These are phyloP conservation scores for Nerophis lumbriciformis DNA, from an alignment of 2,113 vertebrate species.

Conservation along the genomic window DNA sequence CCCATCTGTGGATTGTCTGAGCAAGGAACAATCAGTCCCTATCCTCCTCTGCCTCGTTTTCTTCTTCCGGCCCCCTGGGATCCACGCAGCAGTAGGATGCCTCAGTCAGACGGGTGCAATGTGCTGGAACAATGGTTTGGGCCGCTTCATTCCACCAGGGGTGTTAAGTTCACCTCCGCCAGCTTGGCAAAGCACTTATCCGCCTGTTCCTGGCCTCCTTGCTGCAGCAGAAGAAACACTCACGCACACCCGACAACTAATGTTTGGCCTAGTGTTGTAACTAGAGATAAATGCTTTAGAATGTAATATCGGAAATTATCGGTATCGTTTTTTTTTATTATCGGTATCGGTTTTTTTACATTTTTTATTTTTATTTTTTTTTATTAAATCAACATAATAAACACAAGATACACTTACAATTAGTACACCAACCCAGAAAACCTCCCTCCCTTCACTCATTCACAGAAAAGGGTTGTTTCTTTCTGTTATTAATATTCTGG, in stretches of 20 bases:
- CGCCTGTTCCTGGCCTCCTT: slow-evolving; percentile 42
- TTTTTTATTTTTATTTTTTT: too few relatives aligned
- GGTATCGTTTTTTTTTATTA: too few relatives aligned
- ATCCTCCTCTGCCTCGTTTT: slow-evolving; percentile 54
- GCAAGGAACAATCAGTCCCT: slow-evolving; percentile 65
- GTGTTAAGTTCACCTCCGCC: slow-evolving; percentile 62
- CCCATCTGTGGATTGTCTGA: slow-evolving; percentile 69
- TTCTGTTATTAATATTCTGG: too few relatives aligned
- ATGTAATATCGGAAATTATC: too few relatives aligned
- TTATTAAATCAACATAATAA: too few relatives aligned
- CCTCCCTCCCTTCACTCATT: too few relatives aligned
- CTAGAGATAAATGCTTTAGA: too few relatives aligned
- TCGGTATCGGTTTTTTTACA: too few relatives aligned
- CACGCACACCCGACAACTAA: slow-evolving; percentile 32
- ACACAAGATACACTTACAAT: too few relatives aligned
- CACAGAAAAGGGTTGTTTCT: too few relatives aligned
- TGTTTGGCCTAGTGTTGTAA: slow-evolving; percentile 56
- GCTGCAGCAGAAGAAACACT: slow-evolving; percentile 32
- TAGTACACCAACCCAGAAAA: too few relatives aligned
- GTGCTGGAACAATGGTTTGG: slow-evolving; percentile 68
- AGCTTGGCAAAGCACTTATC: slow-evolving; percentile 58
- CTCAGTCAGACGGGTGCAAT: slow-evolving; percentile 65
- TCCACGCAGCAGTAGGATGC: slow-evolving; percentile 52
- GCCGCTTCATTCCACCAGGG: slow-evolving; percentile 48
- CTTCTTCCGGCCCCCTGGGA: slow-evolving; percentile 50